These are phyloP conservation scores for Proisotoma minuta DNA, from an alignment of 2,888 invertebrate species.

Conservation along the genomic window DNA sequence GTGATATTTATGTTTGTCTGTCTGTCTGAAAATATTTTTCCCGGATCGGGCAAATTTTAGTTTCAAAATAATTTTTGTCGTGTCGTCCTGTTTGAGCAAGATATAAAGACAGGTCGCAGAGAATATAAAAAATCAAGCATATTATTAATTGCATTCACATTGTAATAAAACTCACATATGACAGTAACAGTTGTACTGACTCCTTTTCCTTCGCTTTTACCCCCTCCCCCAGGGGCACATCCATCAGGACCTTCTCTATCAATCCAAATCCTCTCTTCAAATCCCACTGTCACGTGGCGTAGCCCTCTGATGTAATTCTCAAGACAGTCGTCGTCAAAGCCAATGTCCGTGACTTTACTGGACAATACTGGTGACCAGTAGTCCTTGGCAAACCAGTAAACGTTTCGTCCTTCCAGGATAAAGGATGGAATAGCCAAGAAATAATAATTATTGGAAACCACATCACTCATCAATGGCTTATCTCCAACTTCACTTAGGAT, in stretches of 20 bases:
- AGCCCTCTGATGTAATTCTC: conserved; percentile 21
- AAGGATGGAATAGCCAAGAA: conserved; percentile 39
- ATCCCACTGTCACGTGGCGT: conserved; percentile 24
- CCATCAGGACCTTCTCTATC: conserved; percentile 1
- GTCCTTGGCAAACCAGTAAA: conserved; percentile 22
- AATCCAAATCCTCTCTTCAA: conserved; percentile 41
- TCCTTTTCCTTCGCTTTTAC: no score
- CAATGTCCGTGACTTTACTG: conserved; percentile 12
- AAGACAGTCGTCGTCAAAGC: conserved; percentile 40
- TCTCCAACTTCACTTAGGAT: conserved; percentile 20
- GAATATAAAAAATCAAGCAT: not conserved
- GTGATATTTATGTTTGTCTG: no score
- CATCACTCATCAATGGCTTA: conserved; percentile 21
- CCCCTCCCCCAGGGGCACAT: not conserved
- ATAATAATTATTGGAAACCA: conserved; percentile 22
- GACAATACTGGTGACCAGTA: conserved; percentile 5
- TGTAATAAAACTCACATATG: not conserved
- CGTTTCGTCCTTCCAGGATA: conserved; percentile 29
- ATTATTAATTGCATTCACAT: not conserved
- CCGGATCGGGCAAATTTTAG: no score
- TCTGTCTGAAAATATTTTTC: no score
- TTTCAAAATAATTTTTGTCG: no score
- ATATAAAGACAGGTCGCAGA: not conserved
- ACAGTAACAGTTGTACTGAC: not conserved
- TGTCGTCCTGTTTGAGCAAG: no score